Evolutionary conservation across 2,888 invertebrate genomes (phyloP).

Genomic region (Lathronympha strigana): DNA sequence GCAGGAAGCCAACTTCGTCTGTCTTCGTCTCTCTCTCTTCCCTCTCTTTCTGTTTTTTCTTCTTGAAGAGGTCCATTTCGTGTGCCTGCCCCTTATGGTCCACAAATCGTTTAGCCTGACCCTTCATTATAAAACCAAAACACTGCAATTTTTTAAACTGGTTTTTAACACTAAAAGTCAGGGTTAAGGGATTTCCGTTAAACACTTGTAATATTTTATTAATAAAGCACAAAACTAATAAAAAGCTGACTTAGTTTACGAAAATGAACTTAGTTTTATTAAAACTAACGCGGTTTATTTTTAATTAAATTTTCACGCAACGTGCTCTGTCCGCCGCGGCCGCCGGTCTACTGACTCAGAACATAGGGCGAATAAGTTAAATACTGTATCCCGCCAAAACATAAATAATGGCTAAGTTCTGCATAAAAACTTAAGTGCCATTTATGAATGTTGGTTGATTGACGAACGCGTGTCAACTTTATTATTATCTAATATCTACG

Average conservation of each 20-base stretch:
- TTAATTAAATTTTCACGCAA: not conserved
- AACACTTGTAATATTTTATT: not conserved
- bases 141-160: constrained; percentile 1
- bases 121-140: constrained; percentile 48
- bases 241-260: not conserved
- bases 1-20: constrained; percentile 50
- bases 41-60: constrained; percentile 23
- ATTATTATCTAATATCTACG: too few relatives aligned
- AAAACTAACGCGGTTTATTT: not conserved
- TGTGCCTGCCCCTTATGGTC: constrained; percentile 52
- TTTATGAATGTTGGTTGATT: too few relatives aligned
- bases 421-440: not conserved
- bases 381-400: not conserved
- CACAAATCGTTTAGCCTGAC: constrained; percentile 52
- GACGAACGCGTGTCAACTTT: too few relatives aligned
- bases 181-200: not conserved
- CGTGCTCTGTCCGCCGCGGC: constrained; percentile 10
- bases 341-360: not conserved
- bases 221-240: not conserved
- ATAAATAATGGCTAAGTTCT: not conserved
- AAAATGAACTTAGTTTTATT: constrained; percentile 1
- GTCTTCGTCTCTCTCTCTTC: constrained; percentile 36
- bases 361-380: not conserved
- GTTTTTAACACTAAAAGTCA: not conserved
- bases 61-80: constrained; percentile 45